A percentile compares a stretch with the other conserved stretches of the same genome.
These are phyloP conservation scores for Enteromius paludinosus DNA, from an alignment of 2,797 vertebrate species.

Conservation along the genomic window DNA sequence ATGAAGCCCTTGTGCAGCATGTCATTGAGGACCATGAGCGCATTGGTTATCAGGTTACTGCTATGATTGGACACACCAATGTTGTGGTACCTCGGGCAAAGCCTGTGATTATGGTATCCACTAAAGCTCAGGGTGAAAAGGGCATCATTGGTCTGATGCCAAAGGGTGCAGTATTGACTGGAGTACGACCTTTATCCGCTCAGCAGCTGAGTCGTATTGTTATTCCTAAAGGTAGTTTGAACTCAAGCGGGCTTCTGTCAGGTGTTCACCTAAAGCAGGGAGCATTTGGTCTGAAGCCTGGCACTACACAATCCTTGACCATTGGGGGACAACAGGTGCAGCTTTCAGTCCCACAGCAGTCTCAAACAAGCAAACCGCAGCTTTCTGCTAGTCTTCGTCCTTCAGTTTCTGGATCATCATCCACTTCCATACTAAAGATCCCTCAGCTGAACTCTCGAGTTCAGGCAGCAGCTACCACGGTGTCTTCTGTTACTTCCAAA, in stretches of 20 bases:
- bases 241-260: slow-evolving; percentile 85
- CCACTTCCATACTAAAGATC: slow-evolving; percentile 84
- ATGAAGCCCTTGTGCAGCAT: slow-evolving; percentile 97
- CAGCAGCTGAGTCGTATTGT: slow-evolving; percentile 89
- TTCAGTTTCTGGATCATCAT: slow-evolving; percentile 79
- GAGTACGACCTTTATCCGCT: slow-evolving; percentile 83
- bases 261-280: slow-evolving; percentile 88
- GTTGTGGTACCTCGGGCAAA: slow-evolving; percentile 95
- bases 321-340: slow-evolving; percentile 84
- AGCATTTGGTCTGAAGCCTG: slow-evolving; percentile 85
- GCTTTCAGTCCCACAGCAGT: slow-evolving; percentile 89
- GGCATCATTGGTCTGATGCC: slow-evolving; percentile 90
- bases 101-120: slow-evolving; percentile 89
- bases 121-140: slow-evolving; percentile 90
- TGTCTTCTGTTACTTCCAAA: slow-evolving; percentile 78
- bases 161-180: slow-evolving; percentile 87
- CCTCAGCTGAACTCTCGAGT: slow-evolving; percentile 86
- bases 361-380: slow-evolving; percentile 90
- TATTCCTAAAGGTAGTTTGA: slow-evolving; percentile 88
- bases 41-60: slow-evolving; percentile 97
- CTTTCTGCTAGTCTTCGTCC: slow-evolving; percentile 83
- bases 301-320: slow-evolving; percentile 80
- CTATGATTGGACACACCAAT: slow-evolving; percentile 98
- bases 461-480: slow-evolving; percentile 83
- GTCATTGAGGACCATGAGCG: slow-evolving; percentile 98